Evolutionary conservation across 2,797 vertebrate genomes (phyloP), one percentile per base, ranked within the genome.

Genomic region (Tangara arthus): DNA sequence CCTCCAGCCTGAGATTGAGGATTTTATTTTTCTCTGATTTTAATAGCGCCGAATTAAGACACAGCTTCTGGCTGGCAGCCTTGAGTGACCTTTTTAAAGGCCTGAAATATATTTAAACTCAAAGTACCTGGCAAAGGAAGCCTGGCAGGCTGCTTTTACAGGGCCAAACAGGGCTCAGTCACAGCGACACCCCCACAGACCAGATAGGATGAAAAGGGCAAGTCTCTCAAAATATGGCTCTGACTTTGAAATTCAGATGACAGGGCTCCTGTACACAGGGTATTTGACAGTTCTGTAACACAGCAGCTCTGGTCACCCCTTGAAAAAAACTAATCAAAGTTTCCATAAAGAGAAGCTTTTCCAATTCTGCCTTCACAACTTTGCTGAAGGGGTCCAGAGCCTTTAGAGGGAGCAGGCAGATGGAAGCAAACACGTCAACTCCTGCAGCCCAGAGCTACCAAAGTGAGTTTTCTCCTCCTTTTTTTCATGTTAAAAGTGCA

Each of bases 171-270:
- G 66, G 70, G 85, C 70, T 91, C 53, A 53, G 52, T n/a, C 60
- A 1, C 80, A 84, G 80, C 1, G 0, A 95, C 85, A 56, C 77
- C 89, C 85, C 77, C 56, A 60, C 68, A 70, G 91, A 95, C 82
- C 82, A 95, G 87, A 94, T 15, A 95, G 69, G 91, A 95, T 83
- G 88, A 90, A 97, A 95, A 96, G 85, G 91, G 89, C 93, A 96
- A 90, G 89, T 68, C 87, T 91, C 89, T 76, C 83, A 94, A 94
- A 93, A 94, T 82, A 83, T 12, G 72, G 61, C 50, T 95, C 76
- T 79, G 82, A 88, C 94, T 95, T 96, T 92, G 84, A 94, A 91
- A 93, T 89, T 77, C 81, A 95, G 86, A 93, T 90, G 92, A 85
- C 90, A 93, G 22, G 26, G 72, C 65, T 92, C 87, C 85, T 89